Base-by-base conservation (phyloP, 2,113 vertebrate genomes). In the Meles meles region DNA sequence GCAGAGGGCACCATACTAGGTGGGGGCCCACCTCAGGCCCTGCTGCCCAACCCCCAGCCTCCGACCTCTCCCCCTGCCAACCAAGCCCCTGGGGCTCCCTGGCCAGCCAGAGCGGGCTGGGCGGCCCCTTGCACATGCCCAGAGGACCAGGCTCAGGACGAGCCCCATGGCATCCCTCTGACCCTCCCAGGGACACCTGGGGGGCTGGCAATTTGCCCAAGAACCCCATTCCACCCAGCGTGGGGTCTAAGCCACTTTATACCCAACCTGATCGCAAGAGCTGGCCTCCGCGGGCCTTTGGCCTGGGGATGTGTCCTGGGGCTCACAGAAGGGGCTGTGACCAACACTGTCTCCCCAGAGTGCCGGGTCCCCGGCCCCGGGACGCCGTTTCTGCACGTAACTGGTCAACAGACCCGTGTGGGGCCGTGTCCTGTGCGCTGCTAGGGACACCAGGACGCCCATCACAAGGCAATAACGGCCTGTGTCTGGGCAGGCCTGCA, bases 231-330 rank as follows among this genome's bases (percentile, higher is more conserved):
- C 10, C 31, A 44, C 76, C 47, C 8, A 13, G 17, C 12, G 12
- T 9, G 7, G 31, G 39, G 34, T 47, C 34, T 9, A 63, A 39
- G 34, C 8, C 9, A 17, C 2, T 11, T 0, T 23, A 57, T 2
- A 12, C 5, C 86, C 10, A 1, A 17, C 42, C 85, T 7, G 1
- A 3, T 17, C 4, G 0, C 2, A 1, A 17, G 3, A 5, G 39
- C 12, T 15, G 0, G 34, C 52, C 63, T 20, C 39, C 3, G 5
- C 1, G 47, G 2, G 37, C 25, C 37, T 11, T 25, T 23, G 37
- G 37, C 27, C 27, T 44, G 39, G 39, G 13, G 72, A 44, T 2
- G 6, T 44, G 39, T 29, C 7, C 7, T 27, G 39, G 25, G 17
- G 34, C 7, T 25, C 8, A 1, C 9, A 7, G 37, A 49, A 42